phyloP scores from a whole-genome alignment of 2,113 vertebrate species.

The Pachypanchax playfairii region DNA sequence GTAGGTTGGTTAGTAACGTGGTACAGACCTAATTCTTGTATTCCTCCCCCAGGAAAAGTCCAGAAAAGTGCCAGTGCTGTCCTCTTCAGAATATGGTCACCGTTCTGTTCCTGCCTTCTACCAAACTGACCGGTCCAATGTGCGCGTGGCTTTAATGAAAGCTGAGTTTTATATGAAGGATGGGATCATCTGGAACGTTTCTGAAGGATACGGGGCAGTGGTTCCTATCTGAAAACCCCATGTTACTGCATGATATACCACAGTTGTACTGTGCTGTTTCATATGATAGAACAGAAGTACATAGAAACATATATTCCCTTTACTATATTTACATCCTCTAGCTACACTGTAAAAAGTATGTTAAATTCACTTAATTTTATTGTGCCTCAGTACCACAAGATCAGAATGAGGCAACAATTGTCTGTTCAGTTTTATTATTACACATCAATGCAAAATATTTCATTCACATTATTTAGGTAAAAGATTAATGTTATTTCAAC shows the following conservation, averaged over 20 bases:
- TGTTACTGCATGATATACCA: slow-evolving; percentile 8
- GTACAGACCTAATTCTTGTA: background rate
- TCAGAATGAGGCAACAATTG: too few species aligned
- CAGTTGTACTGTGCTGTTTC: slow-evolving; percentile 8
- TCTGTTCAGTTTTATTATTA: too few species aligned
- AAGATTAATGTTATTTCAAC: too few species aligned
- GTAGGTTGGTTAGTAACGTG: background rate
- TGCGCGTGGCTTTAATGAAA: slow-evolving; percentile 54
- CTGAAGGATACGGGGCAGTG: slow-evolving; percentile 74
- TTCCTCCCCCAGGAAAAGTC: slow-evolving; percentile 65
- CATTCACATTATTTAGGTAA: too few species aligned
- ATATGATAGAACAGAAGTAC: background rate
- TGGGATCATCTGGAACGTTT: slow-evolving; percentile 71
- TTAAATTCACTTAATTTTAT: too few species aligned
- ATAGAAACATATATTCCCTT: background rate
- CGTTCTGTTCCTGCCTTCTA: slow-evolving; percentile 16
- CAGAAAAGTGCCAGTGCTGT: slow-evolving; percentile 63
- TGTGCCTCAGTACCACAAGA: too few species aligned
- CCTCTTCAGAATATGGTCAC: slow-evolving; percentile 74
- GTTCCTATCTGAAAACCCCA: slow-evolving; percentile 53
- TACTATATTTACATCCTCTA: background rate
- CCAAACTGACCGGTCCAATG: slow-evolving; percentile 29
- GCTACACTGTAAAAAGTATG: too few species aligned
- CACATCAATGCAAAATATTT: too few species aligned
- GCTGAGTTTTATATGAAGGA: slow-evolving; percentile 76